A percentile compares a stretch with the other conserved stretches of the same genome.
Conservation (phyloP, 2,888 invertebrate species). For the Molorchus minor region DNA sequence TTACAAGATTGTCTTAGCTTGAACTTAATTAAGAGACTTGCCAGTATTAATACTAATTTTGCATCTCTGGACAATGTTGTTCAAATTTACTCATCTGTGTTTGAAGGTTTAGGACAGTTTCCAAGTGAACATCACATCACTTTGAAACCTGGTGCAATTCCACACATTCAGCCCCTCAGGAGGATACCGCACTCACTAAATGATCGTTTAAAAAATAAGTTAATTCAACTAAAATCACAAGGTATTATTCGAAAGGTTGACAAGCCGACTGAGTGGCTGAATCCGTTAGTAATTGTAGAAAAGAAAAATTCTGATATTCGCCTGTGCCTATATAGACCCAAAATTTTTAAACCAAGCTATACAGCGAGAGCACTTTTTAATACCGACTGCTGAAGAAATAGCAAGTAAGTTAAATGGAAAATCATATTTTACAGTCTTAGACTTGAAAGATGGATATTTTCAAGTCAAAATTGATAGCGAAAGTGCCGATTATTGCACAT, state of each 20-base stretch:
- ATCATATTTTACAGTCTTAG: slow-evolving; percentile 35
- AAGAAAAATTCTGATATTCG: too few species aligned
- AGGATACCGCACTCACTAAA: slow-evolving; percentile 9
- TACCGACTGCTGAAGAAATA: slow-evolving; percentile 34
- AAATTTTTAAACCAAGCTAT: too few species aligned
- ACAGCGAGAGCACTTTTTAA: slow-evolving; percentile 32
- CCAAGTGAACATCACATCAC: slow-evolving; percentile 34
- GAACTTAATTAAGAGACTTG: too few species aligned
- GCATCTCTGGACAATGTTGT: slow-evolving; percentile 19
- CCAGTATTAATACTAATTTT: not conserved
- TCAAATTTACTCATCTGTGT: slow-evolving; percentile 22
- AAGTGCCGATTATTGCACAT: slow-evolving; percentile 26
- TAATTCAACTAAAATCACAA: slow-evolving; percentile 11
- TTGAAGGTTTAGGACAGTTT: slow-evolving; percentile 32
- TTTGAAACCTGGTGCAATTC: slow-evolving; percentile 28
- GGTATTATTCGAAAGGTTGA: slow-evolving; percentile 17
- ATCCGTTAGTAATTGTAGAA: too few species aligned
- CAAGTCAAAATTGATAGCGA: slow-evolving; percentile 28
- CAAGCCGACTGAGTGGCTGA: too few species aligned
- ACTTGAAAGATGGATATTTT: slow-evolving; percentile 38
- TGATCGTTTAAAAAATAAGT: slow-evolving; percentile 23
- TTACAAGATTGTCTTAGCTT: too few species aligned
- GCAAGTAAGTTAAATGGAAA: slow-evolving; percentile 31
- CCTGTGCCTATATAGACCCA: too few species aligned
- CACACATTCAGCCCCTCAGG: slow-evolving; percentile 22